Percentiles rank a stretch among this genome's conserved stretches.
Evolutionary conservation across 2,113 vertebrate species (phyloP).

Genomic region (Nerophis ophidion): DNA sequence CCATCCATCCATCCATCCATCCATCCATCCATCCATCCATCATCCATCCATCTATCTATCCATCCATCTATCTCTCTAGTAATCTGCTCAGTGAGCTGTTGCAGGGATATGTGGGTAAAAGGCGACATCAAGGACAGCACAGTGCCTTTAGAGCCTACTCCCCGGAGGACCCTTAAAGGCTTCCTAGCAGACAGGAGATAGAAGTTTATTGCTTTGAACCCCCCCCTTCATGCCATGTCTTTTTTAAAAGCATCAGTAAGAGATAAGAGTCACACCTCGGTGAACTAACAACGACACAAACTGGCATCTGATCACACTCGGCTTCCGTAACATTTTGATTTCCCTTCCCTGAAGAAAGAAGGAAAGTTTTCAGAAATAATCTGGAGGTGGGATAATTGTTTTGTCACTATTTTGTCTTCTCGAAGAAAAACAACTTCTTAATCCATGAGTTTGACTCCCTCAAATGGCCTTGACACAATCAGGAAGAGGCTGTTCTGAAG

Average conservation of each 20-base stretch:
- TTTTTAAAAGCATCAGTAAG: background rate
- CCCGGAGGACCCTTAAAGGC: background rate
- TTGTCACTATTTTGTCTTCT: too few species aligned
- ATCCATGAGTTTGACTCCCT: too few species aligned
- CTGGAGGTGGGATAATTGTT: slow-evolving; percentile 32
- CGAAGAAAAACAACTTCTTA: too few species aligned
- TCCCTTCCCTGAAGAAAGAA: slow-evolving; percentile 9
- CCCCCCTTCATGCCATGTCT: background rate
- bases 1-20: too few species aligned
- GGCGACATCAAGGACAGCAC: background rate
- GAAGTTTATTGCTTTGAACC: background rate
- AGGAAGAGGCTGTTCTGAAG: too few species aligned
- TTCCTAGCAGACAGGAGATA: background rate
- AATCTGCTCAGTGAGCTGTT: background rate
- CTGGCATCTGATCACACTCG: slow-evolving; percentile 2
- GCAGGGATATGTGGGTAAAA: background rate
- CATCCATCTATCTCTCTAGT: background rate
- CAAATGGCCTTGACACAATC: too few species aligned
- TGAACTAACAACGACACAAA: slow-evolving; percentile 11
- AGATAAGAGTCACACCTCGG: slow-evolving; percentile 2
- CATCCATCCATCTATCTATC: background rate
- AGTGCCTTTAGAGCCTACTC: background rate
- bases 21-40: too few species aligned
- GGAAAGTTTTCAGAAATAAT: slow-evolving; percentile 1
- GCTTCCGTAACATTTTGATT: slow-evolving; percentile 8